Evolutionary conservation across 2,888 invertebrate species (phyloP).

Genomic region (Halictus quadricinctus): DNA sequence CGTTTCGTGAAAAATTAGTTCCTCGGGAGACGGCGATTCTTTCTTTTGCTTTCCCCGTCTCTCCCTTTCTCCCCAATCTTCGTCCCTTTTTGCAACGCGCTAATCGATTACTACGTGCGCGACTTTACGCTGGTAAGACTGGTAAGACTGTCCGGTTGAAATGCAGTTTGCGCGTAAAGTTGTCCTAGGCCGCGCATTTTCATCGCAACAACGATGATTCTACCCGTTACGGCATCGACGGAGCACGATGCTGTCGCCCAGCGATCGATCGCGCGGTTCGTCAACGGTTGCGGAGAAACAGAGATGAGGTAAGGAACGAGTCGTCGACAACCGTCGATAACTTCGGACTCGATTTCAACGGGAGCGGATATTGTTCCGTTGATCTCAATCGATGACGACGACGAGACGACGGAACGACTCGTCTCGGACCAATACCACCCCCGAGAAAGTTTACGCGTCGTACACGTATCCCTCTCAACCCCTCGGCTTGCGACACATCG

Average conservation of each 20-base stretch:
- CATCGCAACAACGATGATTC: conserved; percentile 53
- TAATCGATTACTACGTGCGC: background rate
- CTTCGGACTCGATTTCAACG: background rate
- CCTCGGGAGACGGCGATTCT: too few species aligned
- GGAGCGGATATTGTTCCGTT: background rate
- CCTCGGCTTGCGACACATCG: background rate
- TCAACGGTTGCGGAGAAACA: background rate
- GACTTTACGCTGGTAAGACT: background rate
- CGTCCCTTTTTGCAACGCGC: background rate
- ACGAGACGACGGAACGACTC: conserved; percentile 9
- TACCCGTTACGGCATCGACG: conserved; percentile 8
- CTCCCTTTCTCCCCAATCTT: too few species aligned
- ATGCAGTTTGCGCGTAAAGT: conserved; percentile 40
- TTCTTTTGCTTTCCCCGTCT: too few species aligned
- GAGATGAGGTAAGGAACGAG: background rate
- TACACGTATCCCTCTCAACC: background rate
- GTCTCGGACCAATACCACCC: conserved; percentile 60
- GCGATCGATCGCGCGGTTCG: background rate
- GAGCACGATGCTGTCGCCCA: background rate
- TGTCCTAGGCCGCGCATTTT: conserved; percentile 45
- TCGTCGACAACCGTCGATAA: background rate
- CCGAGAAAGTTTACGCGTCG: background rate
- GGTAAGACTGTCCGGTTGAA: background rate
- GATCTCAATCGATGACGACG: conserved; percentile 10
- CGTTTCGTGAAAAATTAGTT: too few species aligned